Conservation (phyloP, 2,888 invertebrate species). For the Pachydiplax longipennis region DNA sequence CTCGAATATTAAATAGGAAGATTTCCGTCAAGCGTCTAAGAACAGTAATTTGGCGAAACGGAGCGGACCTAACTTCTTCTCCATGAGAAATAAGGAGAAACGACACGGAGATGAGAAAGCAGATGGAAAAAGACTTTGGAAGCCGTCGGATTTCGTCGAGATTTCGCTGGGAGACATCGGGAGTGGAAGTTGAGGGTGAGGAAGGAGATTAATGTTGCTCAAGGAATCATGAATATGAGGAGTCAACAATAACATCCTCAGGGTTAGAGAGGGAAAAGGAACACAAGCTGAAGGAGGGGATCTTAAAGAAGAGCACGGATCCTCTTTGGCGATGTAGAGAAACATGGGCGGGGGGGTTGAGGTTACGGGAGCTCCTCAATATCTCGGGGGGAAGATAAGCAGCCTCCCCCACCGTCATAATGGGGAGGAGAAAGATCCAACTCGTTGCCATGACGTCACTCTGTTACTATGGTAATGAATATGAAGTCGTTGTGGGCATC, state of each 20-base stretch:
- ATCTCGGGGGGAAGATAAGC: background rate
- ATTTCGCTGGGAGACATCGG: too few species aligned
- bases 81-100: too few species aligned
- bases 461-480: slow-evolving; percentile 38
- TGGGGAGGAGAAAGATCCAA: background rate
- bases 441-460: slow-evolving; percentile 16
- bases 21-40: too few species aligned
- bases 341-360: background rate
- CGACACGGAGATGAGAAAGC: too few species aligned
- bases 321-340: background rate
- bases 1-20: too few species aligned
- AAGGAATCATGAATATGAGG: background rate
- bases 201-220: background rate
- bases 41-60: too few species aligned
- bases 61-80: too few species aligned
- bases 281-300: background rate
- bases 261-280: background rate
- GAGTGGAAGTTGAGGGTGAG: background rate
- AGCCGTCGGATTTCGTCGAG: too few species aligned
- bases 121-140: too few species aligned
- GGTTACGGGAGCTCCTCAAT: background rate
- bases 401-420: background rate
- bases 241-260: background rate
- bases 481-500: background rate
- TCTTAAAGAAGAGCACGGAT: background rate